Conservation (phyloP, 2,888 invertebrate species). For the Caenorhabditis sp. region DNA sequence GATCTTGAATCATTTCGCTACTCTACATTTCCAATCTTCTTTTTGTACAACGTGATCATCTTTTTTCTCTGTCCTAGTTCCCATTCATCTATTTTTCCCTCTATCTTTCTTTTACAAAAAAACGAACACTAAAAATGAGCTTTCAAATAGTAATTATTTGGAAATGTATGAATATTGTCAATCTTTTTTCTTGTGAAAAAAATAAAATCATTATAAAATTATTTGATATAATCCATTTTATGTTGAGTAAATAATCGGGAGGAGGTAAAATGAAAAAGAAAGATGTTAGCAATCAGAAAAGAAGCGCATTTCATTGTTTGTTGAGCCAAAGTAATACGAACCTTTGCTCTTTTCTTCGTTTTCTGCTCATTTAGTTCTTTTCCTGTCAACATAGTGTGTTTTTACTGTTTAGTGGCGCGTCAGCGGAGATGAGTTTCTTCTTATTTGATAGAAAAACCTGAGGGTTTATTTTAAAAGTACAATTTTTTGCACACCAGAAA, state of each 20-base stretch:
- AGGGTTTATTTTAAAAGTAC: too few species aligned
- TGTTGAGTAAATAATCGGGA: slow-evolving; percentile 25
- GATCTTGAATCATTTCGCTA: slow-evolving; percentile 16
- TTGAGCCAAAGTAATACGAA: slow-evolving; percentile 38
- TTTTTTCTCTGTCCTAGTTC: background rate
- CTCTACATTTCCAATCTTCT: background rate
- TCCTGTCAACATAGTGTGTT: background rate
- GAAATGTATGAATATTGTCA: background rate
- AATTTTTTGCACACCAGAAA: too few species aligned
- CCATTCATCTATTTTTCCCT: background rate
- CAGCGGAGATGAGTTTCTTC: too few species aligned
- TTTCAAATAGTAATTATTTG: background rate
- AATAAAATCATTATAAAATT: background rate
- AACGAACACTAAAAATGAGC: background rate
- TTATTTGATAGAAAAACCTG: too few species aligned
- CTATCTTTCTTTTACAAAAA: background rate
- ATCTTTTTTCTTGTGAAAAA: background rate
- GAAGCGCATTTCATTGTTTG: slow-evolving; percentile 20
- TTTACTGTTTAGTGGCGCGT: too few species aligned
- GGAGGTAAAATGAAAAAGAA: background rate
- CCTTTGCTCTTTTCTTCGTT: slow-evolving; percentile 20
- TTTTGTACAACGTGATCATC: background rate
- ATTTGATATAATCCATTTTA: slow-evolving; percentile 1
- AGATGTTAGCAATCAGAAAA: background rate
- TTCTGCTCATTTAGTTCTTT: background rate